Evolutionary conservation across 2,888 invertebrate species (phyloP).

Genomic region (Trichogramma dendrolimi): DNA sequence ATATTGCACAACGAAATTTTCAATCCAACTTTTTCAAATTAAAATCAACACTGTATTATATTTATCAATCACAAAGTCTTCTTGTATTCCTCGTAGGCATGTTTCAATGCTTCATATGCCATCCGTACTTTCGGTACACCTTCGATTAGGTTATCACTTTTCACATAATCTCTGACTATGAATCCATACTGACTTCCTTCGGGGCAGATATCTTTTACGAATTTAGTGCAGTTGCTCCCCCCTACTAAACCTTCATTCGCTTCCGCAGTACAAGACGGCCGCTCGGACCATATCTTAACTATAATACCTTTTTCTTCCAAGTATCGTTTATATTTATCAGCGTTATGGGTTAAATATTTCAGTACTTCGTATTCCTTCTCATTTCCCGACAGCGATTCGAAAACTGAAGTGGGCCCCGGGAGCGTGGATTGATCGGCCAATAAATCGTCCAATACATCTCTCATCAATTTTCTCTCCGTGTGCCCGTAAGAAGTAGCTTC

Average conservation of each 20-base stretch:
- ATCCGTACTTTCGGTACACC: background rate
- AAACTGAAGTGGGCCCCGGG: background rate
- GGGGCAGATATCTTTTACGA: background rate
- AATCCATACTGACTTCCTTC: background rate
- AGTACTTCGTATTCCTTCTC: background rate
- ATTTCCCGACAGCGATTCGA: background rate
- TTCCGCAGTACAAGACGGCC: background rate
- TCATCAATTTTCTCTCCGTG: background rate
- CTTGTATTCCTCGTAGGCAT: background rate
- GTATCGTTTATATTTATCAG: background rate
- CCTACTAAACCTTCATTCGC: background rate
- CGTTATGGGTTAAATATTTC: background rate
- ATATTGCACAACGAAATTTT: no score
- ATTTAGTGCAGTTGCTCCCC: background rate
- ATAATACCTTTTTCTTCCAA: background rate
- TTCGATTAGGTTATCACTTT: background rate
- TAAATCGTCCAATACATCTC: background rate
- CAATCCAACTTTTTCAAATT: no score
- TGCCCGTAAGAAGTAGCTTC: no score
- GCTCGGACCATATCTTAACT: background rate
- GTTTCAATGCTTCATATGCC: background rate
- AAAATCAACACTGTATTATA: no score
- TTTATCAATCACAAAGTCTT: no score
- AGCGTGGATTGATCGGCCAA: background rate
- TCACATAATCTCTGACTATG: background rate